Base-by-base conservation (phyloP, 2,888 invertebrate species). In the Bursaphelenchus okinawaensis region DNA sequence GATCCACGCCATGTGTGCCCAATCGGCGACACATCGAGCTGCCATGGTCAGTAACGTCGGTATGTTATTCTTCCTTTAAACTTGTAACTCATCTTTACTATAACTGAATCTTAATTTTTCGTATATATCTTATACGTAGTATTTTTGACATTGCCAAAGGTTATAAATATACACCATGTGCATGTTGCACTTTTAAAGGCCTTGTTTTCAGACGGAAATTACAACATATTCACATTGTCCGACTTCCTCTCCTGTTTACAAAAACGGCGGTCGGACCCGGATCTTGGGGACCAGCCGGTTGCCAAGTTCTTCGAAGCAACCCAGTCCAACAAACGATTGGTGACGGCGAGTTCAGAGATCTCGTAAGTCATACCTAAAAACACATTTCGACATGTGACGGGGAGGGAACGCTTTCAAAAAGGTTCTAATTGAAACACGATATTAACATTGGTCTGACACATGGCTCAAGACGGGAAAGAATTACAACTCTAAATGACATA, bases 201-300 rank as follows among this genome's bases (percentile, higher is more conserved):
- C 16, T 26, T 20, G n/a, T 7, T 51, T 68, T 54, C 20, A 28
- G 67, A 69, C 22, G 56, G 59, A 0, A 51, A 54, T 24, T 69
- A 68, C 31, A 63, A 69, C 12, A 68, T 77, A 20, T 71, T 79
- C 63, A 79, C 76, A 4, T 64, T 75, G 58, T 72, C 75, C 24
- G 79, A 79, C 59, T 78, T 75, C 55, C 68, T 79, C 19, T 67
- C 65, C 12, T 72, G 77, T 27, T 71, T 77, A 51, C 65, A 72
- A 19, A 51, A 71, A 68, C 73, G 75, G 12, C 67, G 52, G 16
- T 51, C 62, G 52, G 66, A 67, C 20, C 52, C 51, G 51, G 52
- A 31, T 26, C 55, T 67, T 27, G 60, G 52, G 27, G 60, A 67
- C n/a, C 29, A 63, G 58, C 50, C 68, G 23, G 26, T 71, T 9